Evolutionary conservation across 2,113 vertebrate species (phyloP).

Genomic region (Taurulus bubalis): DNA sequence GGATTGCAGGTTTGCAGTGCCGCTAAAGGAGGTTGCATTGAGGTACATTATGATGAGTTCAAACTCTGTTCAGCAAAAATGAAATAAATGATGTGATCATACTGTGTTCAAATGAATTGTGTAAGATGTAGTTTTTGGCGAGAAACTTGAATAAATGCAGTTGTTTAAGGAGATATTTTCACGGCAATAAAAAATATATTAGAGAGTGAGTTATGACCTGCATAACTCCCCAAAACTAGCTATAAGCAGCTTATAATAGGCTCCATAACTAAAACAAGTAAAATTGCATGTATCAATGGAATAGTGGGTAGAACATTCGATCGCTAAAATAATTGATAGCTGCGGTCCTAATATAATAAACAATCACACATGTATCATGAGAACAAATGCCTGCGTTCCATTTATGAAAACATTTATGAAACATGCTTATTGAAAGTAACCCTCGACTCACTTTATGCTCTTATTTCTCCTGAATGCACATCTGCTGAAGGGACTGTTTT

Average conservation of each 20-base stretch:
- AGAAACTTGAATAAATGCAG: not conserved
- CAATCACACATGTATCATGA: not conserved
- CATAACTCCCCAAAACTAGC: not conserved
- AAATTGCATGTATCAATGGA: not conserved
- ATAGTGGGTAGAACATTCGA: not conserved
- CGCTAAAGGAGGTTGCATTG: no score
- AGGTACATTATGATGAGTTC: no score
- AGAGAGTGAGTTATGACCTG: not conserved
- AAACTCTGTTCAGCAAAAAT: no score
- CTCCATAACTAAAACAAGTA: not conserved
- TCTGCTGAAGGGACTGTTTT: constrained; percentile 32
- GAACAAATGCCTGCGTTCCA: not conserved
- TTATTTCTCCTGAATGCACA: constrained; percentile 21
- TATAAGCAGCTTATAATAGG: no score
- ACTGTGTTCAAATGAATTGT: not conserved
- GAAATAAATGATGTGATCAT: no score
- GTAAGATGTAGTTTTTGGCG: not conserved
- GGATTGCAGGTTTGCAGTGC: no score
- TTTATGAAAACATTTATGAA: not conserved
- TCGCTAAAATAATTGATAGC: not conserved
- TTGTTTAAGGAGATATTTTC: not conserved
- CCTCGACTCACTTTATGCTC: constrained; percentile 17
- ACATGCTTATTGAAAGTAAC: not conserved
- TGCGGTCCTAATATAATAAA: not conserved
- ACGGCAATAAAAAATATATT: not conserved